Percentiles rank a stretch among this genome's conserved stretches.
Conservation (phyloP, 2,797 vertebrate genomes). For the Ceyx erithaca region DNA sequence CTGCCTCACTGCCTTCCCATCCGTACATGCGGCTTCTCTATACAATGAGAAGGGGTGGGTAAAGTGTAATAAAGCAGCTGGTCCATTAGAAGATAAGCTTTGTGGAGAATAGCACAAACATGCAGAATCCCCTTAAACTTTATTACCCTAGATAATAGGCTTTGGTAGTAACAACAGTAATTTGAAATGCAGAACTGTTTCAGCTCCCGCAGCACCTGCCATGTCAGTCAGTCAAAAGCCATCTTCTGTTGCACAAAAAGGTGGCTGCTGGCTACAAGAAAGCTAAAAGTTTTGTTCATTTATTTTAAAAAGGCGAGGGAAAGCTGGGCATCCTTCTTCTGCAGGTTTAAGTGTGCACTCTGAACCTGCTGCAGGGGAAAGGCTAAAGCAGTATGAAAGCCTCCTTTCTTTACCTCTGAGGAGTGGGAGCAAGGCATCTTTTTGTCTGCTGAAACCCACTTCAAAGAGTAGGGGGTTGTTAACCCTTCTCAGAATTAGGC, state of each 20-base stretch:
- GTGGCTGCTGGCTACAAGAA: constrained; percentile 37
- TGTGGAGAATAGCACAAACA: constrained; percentile 78
- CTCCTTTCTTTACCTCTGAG: background rate
- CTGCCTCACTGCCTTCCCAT: constrained; percentile 41
- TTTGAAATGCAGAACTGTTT: constrained; percentile 75
- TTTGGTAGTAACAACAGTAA: constrained; percentile 70
- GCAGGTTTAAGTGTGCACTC: background rate
- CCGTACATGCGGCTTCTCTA: constrained; percentile 17
- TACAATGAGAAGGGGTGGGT: constrained; percentile 63
- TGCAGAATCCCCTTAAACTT: constrained; percentile 77
- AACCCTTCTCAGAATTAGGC: background rate
- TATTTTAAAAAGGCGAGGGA: background rate
- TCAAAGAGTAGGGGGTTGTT: background rate
- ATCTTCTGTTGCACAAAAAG: constrained; percentile 24
- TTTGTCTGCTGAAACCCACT: background rate
- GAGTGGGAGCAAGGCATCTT: background rate
- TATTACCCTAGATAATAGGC: constrained; percentile 79
- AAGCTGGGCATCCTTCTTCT: background rate
- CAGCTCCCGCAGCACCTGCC: constrained; percentile 73
- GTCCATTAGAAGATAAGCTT: constrained; percentile 80
- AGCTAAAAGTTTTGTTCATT: background rate
- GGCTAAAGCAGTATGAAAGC: background rate
- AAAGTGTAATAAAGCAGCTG: constrained; percentile 78
- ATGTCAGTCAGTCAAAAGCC: constrained; percentile 60
- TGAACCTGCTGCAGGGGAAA: background rate